Conservation (phyloP, 2,113 vertebrate genomes). For the Pygathrix nemaeus region DNA sequence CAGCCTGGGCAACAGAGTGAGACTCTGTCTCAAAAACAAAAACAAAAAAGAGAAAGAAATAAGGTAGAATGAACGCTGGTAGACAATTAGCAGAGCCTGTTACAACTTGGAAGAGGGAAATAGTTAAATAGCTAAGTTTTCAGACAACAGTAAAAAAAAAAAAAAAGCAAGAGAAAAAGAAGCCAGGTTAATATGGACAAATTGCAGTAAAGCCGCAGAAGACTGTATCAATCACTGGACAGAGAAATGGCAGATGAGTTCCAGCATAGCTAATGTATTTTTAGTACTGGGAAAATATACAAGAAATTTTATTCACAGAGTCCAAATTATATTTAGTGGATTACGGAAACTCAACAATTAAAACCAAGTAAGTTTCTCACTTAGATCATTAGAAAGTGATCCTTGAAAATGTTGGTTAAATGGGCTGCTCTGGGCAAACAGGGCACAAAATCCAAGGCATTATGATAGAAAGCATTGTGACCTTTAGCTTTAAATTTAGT, state of each 20-base stretch:
- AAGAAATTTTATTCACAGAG: constrained; percentile 31
- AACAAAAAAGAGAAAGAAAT: too few species aligned
- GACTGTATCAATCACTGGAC: neutral
- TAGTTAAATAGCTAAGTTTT: neutral
- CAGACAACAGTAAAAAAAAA: neutral
- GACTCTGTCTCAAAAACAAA: too few species aligned
- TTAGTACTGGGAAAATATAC: neutral
- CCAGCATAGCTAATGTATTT: neutral
- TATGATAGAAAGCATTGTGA: neutral
- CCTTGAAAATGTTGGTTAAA: neutral
- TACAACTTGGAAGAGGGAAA: neutral
- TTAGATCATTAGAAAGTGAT: neutral
- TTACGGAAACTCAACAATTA: neutral
- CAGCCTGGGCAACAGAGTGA: too few species aligned
- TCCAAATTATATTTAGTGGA: neutral
- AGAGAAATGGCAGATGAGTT: neutral
- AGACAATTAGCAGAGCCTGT: neutral
- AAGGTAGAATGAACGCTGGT: neutral
- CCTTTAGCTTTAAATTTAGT: neutral
- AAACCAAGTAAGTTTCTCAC: constrained; percentile 17
- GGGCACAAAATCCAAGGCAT: neutral
- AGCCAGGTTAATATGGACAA: neutral
- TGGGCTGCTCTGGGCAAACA: neutral
- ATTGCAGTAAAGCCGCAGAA: neutral
- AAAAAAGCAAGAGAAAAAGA: neutral